These are phyloP conservation scores for Apamea sordens DNA, from an alignment of 2,888 invertebrate genomes.

Conservation along the genomic window DNA sequence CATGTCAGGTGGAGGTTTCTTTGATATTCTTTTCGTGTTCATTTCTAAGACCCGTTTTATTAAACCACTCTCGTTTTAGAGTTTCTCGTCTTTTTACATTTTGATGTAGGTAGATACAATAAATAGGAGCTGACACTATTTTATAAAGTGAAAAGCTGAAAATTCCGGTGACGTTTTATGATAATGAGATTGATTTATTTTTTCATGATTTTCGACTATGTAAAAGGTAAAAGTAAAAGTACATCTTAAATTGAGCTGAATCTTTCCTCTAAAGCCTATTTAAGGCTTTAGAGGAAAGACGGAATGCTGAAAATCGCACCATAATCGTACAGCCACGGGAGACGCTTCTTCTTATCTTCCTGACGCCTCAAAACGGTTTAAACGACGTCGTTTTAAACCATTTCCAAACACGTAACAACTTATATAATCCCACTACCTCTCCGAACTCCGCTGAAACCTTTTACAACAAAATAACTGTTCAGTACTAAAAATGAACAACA, in stretches of 20 bases:
- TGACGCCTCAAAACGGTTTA: slow-evolving; percentile 41
- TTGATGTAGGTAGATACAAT: slow-evolving; percentile 12
- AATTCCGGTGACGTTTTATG: not conserved
- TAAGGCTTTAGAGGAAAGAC: not conserved
- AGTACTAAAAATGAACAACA: slow-evolving; percentile 52
- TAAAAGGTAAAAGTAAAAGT: not conserved
- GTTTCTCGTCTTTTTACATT: slow-evolving; percentile 14
- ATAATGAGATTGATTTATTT: not conserved
- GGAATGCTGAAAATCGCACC: not conserved
- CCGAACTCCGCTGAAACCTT: slow-evolving; percentile 33
- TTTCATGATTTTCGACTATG: not conserved
- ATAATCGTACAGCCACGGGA: not conserved
- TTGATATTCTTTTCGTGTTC: slow-evolving; percentile 51
- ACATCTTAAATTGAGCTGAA: not conserved
- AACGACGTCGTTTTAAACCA: slow-evolving; percentile 49
- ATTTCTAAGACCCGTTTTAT: slow-evolving; percentile 30
- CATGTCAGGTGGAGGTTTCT: slow-evolving; percentile 40
- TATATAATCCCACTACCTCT: slow-evolving; percentile 45
- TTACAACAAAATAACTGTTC: slow-evolving; percentile 53
- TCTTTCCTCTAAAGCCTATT: too few species aligned
- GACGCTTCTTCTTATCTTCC: slow-evolving; percentile 12
- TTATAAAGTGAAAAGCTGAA: not conserved
- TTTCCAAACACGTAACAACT: slow-evolving; percentile 51
- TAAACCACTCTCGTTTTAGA: slow-evolving; percentile 18
- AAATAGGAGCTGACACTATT: slow-evolving; percentile 1